phyloP scores from a whole-genome alignment of 1,140 invertebrate genomes.

The Chelonus insularis region DNA sequence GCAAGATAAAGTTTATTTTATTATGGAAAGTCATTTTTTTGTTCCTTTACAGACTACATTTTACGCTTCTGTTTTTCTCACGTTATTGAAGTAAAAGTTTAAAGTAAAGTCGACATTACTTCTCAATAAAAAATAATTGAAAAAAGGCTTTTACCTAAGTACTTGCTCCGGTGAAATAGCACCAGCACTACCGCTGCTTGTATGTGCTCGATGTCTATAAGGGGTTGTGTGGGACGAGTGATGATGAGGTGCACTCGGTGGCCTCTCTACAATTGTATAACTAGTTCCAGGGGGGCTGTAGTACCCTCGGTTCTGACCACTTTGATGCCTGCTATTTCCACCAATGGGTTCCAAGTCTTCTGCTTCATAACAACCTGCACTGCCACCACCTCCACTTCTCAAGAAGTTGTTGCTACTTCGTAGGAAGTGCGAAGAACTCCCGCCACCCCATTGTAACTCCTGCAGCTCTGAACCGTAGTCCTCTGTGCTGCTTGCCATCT shows the following conservation, averaged over 20 bases:
- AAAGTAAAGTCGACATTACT: not conserved
- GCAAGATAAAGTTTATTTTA: too few species aligned
- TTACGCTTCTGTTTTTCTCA: too few species aligned
- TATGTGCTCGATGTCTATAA: constrained; percentile 60
- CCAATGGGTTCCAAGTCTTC: constrained; percentile 56
- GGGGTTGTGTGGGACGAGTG: constrained; percentile 63
- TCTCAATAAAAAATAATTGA: not conserved
- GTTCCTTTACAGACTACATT: too few species aligned
- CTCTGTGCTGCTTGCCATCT: constrained; percentile 55
- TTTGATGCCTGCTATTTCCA: constrained; percentile 47
- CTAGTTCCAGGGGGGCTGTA: constrained; percentile 72
- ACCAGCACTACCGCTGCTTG: constrained; percentile 58
- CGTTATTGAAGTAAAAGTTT: too few species aligned
- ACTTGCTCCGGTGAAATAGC: constrained; percentile 79
- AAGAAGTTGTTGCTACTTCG: constrained; percentile 43
- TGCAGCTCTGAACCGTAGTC: constrained; percentile 63
- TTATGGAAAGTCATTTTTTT: too few species aligned
- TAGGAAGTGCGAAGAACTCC: constrained; percentile 49
- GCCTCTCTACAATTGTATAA: constrained; percentile 82
- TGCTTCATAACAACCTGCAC: constrained; percentile 55
- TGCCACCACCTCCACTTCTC: constrained; percentile 38
- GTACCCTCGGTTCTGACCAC: constrained; percentile 51
- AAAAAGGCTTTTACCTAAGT: constrained; percentile 51
- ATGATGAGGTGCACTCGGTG: constrained; percentile 73
- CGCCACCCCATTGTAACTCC: constrained; percentile 62